These are phyloP conservation scores for Lypha dubia DNA, from an alignment of 2,888 invertebrate genomes.

Conservation along the genomic window DNA sequence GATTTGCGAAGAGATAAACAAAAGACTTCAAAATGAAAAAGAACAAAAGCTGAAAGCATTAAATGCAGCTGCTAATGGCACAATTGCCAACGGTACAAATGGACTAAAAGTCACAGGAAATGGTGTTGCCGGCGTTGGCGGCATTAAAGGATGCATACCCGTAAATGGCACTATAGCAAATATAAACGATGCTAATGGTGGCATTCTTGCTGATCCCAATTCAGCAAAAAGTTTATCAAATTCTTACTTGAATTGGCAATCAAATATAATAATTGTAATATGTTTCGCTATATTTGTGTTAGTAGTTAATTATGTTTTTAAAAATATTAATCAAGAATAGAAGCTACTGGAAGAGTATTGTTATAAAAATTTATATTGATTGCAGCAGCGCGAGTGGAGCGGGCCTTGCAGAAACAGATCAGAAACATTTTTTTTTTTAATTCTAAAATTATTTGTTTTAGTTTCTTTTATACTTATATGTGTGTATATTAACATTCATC, in stretches of 20 bases:
- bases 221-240: constrained; percentile 73
- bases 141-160: constrained; percentile 53
- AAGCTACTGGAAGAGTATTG: constrained; percentile 59
- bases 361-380: not conserved
- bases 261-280: constrained; percentile 93
- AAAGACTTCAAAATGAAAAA: constrained; percentile 83
- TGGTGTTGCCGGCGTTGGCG: constrained; percentile 47
- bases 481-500: constrained; percentile 73
- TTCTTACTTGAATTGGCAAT: constrained; percentile 88
- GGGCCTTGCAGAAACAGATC: constrained; percentile 10
- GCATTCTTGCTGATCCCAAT: constrained; percentile 58
- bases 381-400: constrained; percentile 25
- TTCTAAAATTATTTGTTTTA: constrained; percentile 48
- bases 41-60: constrained; percentile 84
- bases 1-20: constrained; percentile 90
- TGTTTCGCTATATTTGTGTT: constrained; percentile 96
- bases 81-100: constrained; percentile 72
- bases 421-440: constrained; percentile 48
- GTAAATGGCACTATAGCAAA: constrained; percentile 72
- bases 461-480: constrained; percentile 68
- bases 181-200: constrained; percentile 75
- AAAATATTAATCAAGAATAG: constrained; percentile 87
- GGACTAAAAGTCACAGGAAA: constrained; percentile 73
- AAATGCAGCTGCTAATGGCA: constrained; percentile 78
- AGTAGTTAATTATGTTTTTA: constrained; percentile 95